These are phyloP conservation scores for Melanophora roralis DNA, from an alignment of 2,888 invertebrate species.

Conservation along the genomic window DNA sequence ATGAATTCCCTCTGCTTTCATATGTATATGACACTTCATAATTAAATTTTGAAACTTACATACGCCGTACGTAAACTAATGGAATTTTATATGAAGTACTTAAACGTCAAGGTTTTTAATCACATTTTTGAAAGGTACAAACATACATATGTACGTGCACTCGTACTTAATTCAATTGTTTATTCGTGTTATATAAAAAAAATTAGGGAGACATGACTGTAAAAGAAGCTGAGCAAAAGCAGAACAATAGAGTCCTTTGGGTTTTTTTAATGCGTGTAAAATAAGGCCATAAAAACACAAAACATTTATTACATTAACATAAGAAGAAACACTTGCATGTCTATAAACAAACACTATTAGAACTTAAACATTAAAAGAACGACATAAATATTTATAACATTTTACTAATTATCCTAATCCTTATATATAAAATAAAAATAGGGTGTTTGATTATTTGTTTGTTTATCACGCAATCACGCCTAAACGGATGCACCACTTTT, in stretches of 20 bases:
- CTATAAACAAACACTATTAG: background rate
- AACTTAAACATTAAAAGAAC: no score
- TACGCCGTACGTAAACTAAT: conserved; percentile 45
- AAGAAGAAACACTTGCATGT: background rate
- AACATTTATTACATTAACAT: conserved; percentile 43
- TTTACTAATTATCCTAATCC: no score
- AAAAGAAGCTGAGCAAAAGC: conserved; percentile 13
- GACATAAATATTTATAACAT: conserved; percentile 44
- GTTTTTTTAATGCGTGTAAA: conserved; percentile 61
- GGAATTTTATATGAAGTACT: conserved; percentile 48
- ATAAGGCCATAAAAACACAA: conserved; percentile 60
- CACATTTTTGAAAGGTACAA: background rate
- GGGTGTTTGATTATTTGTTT: no score
- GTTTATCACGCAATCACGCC: no score
- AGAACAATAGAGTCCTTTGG: conserved; percentile 59
- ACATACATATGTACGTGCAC: background rate
- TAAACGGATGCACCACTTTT: no score
- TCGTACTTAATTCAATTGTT: background rate
- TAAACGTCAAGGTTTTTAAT: conserved; percentile 13
- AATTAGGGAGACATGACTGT: background rate
- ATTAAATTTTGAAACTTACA: conserved; percentile 43
- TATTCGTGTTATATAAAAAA: background rate
- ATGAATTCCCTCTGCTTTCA: conserved; percentile 50
- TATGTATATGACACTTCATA: conserved; percentile 57
- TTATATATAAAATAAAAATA: no score